Percentiles rank a stretch among this genome's conserved stretches.
Evolutionary conservation across 2,113 vertebrate species (phyloP).

Genomic region (Tapirus terrestris): DNA sequence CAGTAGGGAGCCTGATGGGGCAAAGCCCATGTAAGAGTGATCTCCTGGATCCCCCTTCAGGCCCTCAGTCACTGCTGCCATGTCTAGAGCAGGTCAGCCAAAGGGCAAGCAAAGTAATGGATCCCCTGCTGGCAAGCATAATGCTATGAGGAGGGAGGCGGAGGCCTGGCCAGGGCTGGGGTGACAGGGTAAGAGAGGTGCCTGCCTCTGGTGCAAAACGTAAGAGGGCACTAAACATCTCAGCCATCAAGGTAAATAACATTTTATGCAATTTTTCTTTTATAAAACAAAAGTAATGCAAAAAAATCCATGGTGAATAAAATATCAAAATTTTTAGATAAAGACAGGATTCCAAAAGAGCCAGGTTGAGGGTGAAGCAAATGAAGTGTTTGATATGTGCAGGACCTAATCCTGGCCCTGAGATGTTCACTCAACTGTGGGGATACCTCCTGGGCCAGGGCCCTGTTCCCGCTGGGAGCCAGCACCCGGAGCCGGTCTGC

Average conservation of each 20-base stretch:
- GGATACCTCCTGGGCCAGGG: not conserved
- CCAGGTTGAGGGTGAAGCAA: not conserved
- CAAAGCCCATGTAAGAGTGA: not conserved
- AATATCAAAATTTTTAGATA: not conserved
- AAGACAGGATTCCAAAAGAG: not conserved
- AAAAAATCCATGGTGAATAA: not conserved
- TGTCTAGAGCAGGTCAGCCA: slow-evolving; percentile 44
- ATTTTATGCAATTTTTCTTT: not conserved
- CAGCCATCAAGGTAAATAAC: not conserved
- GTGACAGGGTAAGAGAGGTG: not conserved
- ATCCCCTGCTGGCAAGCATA: slow-evolving; percentile 30
- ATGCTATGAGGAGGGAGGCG: not conserved
- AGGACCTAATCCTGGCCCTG: not conserved
- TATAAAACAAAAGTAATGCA: not conserved
- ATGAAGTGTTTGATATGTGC: no score
- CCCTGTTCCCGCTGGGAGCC: not conserved
- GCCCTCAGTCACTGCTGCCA: not conserved
- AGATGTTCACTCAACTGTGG: not conserved
- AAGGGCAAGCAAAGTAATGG: not conserved
- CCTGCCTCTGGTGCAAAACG: not conserved
- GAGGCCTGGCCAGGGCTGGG: fast-evolving
- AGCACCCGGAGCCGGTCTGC: not conserved
- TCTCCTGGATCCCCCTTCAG: not conserved
- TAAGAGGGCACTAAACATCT: not conserved
- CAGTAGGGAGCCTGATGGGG: not conserved